Evolutionary conservation across 1,140 invertebrate species (phyloP), one percentile per base, ranked within the genome.

Genomic region (Pemphigus obesinymphae): DNA sequence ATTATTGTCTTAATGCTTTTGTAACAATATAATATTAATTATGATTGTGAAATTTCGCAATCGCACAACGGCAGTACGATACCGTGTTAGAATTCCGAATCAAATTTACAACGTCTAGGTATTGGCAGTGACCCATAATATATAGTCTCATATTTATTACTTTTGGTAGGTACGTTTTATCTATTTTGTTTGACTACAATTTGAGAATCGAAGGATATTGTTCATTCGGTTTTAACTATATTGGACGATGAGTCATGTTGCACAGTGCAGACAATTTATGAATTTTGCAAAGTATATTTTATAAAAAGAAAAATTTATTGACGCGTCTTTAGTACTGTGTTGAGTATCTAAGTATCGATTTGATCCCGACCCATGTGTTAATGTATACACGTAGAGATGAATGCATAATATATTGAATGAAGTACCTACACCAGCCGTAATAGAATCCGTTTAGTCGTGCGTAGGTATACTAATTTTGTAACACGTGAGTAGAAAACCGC

Each of bases 391-490:
- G 23, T 15, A 45, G 26, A 43, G 66, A 70, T 26, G 66, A 43
- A 45, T 70, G 29, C 68, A 45, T n/a, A n/a, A n/a, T n/a, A n/a
- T 43, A 45, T 70, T 45, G 23, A 70, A 43, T 23, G n/a, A 40
- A 70, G 63, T 8, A 66, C n/a, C n/a, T n/a, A n/a, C n/a, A n/a
- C 31, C 17, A 66, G 23, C 6, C 5, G 6, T 23, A 70, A 17
- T 17, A 26, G 40, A 70, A 70, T 70, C 3, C 2, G 68, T 70
- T n/a, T 70, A 70, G 68, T 43, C 68, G 29, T 70, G 23, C 40
- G 15, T 70, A 45, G 40, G n/a, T n/a, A n/a, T n/a, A n/a, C n/a
- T 70, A 70, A 70, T 70, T 43, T 70, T 70, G 37, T 70, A 45
- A 45, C 68, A 45, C 68, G 13, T 43, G 23, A 70, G 37, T 45